Base-by-base conservation (phyloP, 2,113 vertebrate species). In the Natator depressus region DNA sequence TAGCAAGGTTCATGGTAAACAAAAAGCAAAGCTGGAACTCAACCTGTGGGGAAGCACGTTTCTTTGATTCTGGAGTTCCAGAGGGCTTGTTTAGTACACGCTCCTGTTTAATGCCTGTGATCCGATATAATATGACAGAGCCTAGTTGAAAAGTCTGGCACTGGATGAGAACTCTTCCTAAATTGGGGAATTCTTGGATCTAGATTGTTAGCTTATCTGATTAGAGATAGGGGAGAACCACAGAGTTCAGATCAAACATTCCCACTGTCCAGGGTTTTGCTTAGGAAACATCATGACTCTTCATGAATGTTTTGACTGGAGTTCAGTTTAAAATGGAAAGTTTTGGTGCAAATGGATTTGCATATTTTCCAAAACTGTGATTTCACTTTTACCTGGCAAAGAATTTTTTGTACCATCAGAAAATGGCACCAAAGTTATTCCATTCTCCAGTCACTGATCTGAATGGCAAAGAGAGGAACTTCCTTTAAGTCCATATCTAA, bases 1-100 rank as follows among this genome's bases (percentile, higher is more conserved):
- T 0, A 0, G 79, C 4, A 31, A 89, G 12, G 5, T 90, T 14
- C 19, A 9, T 86, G 25, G 20, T 53, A 55, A 83, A 0, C 0
- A 78, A 47, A 38, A 75, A 10, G 46, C 82, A 80, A 91, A 87
- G 20, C 5, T 35, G 57, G 22, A 89, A 9, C 3, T 91, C 69
- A 84, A 9, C 2, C 27, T 84, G 19, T n/a, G 12, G 3, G 47
- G 22, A 83, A 3, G 10, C 2, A 3, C 24, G 2, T 81, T 89
- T 83, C 46, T 75, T 85, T 29, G n/a, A 2, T 47, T 10, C 3
- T 29, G 85, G 8, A 85, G 3, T 1, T 2, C 51, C 2, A 20
- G 53, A 31, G 1, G 2, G 8, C 31, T 65, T 59, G 31, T 85
- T 92, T 85, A 1, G 0, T n/a, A 80, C 78, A 5, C 38, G 8